Evolutionary conservation across 1,140 invertebrate species (phyloP), one percentile per base, ranked within the genome.

Genomic region (Drosophila sechellia): DNA sequence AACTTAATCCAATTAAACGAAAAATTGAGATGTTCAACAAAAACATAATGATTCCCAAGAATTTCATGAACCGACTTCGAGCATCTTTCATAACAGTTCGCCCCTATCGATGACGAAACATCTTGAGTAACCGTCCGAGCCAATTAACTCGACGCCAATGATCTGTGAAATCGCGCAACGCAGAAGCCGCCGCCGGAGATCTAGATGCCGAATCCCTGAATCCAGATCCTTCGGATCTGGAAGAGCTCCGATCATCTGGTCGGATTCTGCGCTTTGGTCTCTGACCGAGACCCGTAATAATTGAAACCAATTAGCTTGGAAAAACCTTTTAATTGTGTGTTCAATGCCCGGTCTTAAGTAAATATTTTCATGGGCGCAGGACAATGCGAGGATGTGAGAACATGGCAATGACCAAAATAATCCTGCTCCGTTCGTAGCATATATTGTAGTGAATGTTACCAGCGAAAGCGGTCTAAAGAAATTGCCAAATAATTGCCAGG

Each of bases 301-400:
- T 90, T 90, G 81, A 90, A 90, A 90, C 78, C 86, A 90, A 90
- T 90, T 90, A 90, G 86, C 89, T 90, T 81, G 57, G 65, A 90
- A 90, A 90, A 90, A 90, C 86, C 86, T 79, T 90, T 90, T 90
- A 90, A 90, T 90, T 90, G 86, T 87, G 79, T 68, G 70, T 61
- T 65, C 57, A 71, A 55, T 85, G 64, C 59, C 55, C 56, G 53
- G 60, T 63, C 80, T 80, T 81, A 77, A 68, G 70, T 85, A 90
- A 90, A 86, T 90, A 90, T 90, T 90, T 79, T 85, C 86, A 79
- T 86, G 77, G 86, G 60, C 65, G 27, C 31, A 48, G 43, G 50
- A 58, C 83, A 86, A 86, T 61, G 74, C 42, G 20, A 37, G 60
- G 66, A 69, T 81, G 81, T 77, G 77, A 90, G 72, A 90, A 90